phyloP scores from a whole-genome alignment of 2,113 vertebrate genomes.

The Chaetodon trifascialis region DNA sequence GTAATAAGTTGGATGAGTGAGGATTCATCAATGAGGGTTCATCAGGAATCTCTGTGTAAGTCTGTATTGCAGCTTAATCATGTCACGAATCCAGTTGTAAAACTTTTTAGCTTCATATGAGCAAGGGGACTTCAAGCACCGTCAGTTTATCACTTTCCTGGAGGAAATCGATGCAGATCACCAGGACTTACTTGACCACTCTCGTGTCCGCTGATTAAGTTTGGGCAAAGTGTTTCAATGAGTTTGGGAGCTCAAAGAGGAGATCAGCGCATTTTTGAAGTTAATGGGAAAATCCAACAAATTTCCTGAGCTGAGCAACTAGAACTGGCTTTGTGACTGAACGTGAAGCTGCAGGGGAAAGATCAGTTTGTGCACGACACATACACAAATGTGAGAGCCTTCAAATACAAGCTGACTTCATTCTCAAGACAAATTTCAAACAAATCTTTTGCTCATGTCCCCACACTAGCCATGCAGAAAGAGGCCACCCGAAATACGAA shows the following conservation, averaged over 20 bases:
- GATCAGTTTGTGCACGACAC: constrained; percentile 45
- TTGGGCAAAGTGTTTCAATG: constrained; percentile 23
- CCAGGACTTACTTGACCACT: constrained; percentile 26
- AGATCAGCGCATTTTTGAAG: constrained; percentile 27
- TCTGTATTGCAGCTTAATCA: constrained; percentile 17
- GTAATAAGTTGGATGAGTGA: too few species aligned
- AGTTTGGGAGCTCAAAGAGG: constrained; percentile 37
- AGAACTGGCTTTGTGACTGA: constrained; percentile 23
- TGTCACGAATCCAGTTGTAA: constrained; percentile 10
- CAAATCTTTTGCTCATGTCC: constrained; percentile 43
- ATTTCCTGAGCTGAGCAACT: constrained; percentile 30
- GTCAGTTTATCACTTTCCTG: constrained; percentile 23
- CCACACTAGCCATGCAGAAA: constrained; percentile 32
- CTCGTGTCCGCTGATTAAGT: constrained; percentile 20
- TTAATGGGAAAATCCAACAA: background rate
- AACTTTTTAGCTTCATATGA: constrained; percentile 11
- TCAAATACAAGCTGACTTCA: constrained; percentile 55
- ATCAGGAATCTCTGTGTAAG: constrained; percentile 35
- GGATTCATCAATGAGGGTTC: too few species aligned
- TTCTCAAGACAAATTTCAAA: constrained; percentile 45
- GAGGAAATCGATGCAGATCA: constrained; percentile 19
- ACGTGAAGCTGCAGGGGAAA: constrained; percentile 37
- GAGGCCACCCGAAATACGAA: background rate
- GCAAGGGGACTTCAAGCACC: constrained; percentile 20
- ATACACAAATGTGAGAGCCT: constrained; percentile 49